phyloP scores from a whole-genome alignment of 2,888 invertebrate species.

The Nematopogon swammerdamellus region DNA sequence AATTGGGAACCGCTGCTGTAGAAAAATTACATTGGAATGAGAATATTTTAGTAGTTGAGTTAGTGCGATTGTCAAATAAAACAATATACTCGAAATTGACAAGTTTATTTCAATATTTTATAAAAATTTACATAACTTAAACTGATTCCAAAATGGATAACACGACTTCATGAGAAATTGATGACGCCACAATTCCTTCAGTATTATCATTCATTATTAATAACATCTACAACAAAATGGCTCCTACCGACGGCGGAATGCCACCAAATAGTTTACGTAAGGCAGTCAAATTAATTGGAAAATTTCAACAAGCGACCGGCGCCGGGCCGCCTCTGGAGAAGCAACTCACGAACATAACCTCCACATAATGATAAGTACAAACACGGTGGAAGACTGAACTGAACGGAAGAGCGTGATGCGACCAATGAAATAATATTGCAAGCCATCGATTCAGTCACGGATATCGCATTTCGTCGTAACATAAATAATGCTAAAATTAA shows the following conservation, averaged over 20 bases:
- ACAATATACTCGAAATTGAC: neutral
- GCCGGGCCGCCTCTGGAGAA: conserved; percentile 11
- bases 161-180: neutral
- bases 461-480: conserved; percentile 32
- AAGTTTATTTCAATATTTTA: conserved; percentile 22
- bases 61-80: neutral
- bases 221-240: neutral
- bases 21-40: too few relatives aligned
- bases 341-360: conserved; percentile 12
- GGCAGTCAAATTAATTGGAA: conserved; percentile 27
- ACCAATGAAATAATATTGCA: conserved; percentile 33
- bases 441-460: conserved; percentile 17
- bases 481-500: conserved; percentile 48
- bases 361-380: conserved; percentile 37
- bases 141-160: conserved; percentile 7
- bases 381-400: conserved; percentile 43
- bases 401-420: conserved; percentile 33
- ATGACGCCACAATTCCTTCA: neutral
- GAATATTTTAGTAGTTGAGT: too few relatives aligned
- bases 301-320: conserved; percentile 30
- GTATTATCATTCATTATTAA: neutral
- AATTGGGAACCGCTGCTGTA: too few relatives aligned
- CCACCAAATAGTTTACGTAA: neutral
- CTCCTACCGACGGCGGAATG: neutral
- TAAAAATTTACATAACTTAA: conserved; percentile 52